phyloP scores from a whole-genome alignment of 2,888 invertebrate genomes.

The Norana najaformis region DNA sequence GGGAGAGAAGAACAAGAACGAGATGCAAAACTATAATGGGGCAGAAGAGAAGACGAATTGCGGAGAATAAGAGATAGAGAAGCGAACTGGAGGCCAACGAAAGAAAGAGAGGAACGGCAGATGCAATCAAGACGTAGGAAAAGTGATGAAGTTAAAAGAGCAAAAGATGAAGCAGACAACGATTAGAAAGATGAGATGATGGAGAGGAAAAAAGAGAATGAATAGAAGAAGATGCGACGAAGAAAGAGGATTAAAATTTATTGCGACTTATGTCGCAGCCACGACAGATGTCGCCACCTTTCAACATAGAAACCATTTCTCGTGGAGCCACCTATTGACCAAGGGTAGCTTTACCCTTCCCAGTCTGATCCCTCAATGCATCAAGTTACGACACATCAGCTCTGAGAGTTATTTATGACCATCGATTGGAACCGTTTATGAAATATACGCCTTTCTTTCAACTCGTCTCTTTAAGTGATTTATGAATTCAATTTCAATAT shows the following conservation, averaged over 20 bases:
- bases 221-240: background rate
- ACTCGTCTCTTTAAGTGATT: background rate
- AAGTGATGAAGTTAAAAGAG: background rate
- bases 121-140: background rate
- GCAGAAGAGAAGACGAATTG: conserved; percentile 1
- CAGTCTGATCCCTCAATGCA: background rate
- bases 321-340: background rate
- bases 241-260: background rate
- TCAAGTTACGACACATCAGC: too few species aligned
- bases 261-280: background rate
- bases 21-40: background rate
- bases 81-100: background rate
- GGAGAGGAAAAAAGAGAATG: too few species aligned
- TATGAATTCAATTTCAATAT: background rate
- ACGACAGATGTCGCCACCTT: background rate
- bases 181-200: background rate
- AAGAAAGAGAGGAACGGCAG: background rate
- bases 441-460: background rate
- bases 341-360: background rate
- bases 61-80: background rate
- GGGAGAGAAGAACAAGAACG: too few species aligned
- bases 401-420: background rate
- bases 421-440: background rate
- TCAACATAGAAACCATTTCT: background rate
- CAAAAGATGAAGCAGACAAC: background rate